phyloP scores from a whole-genome alignment of 2,888 invertebrate species.

The Meiosimyza decipiens region DNA sequence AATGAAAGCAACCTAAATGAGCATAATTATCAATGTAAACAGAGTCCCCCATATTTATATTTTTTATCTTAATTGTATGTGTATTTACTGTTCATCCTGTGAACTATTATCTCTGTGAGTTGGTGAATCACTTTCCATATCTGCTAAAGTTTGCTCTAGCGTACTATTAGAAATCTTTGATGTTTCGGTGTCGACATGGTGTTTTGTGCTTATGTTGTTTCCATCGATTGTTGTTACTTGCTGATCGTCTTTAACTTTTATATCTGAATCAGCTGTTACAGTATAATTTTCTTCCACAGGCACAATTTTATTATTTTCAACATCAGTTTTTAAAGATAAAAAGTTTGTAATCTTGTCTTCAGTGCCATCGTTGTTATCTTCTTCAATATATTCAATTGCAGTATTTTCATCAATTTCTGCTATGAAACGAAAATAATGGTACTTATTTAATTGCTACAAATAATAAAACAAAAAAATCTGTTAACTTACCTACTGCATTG shows the following conservation, averaged over 20 bases:
- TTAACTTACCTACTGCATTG: no score
- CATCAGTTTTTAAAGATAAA: slow-evolving; percentile 5
- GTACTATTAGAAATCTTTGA: neutral
- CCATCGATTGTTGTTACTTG: neutral
- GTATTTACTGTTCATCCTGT: slow-evolving; percentile 27
- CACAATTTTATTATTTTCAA: slow-evolving; percentile 32
- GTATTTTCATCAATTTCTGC: slow-evolving; percentile 57
- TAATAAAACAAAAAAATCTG: no score
- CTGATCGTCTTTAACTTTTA: neutral
- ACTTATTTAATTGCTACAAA: neutral
- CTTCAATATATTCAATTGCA: slow-evolving; percentile 57
- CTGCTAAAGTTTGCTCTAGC: neutral
- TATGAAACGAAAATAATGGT: neutral
- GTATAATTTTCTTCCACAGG: neutral
- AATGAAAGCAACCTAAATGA: slow-evolving; percentile 22
- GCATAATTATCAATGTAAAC: slow-evolving; percentile 5
- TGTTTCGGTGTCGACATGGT: slow-evolving; percentile 9
- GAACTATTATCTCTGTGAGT: slow-evolving; percentile 18
- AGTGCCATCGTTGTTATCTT: slow-evolving; percentile 44
- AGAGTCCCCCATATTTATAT: no score
- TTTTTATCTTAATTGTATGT: slow-evolving; percentile 5
- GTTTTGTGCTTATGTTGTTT: slow-evolving; percentile 14
- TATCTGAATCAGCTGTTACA: neutral
- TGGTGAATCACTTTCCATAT: neutral
- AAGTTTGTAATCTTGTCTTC: neutral